Conservation (phyloP, 2,113 vertebrate genomes). For the Manacus vitellinus region DNA sequence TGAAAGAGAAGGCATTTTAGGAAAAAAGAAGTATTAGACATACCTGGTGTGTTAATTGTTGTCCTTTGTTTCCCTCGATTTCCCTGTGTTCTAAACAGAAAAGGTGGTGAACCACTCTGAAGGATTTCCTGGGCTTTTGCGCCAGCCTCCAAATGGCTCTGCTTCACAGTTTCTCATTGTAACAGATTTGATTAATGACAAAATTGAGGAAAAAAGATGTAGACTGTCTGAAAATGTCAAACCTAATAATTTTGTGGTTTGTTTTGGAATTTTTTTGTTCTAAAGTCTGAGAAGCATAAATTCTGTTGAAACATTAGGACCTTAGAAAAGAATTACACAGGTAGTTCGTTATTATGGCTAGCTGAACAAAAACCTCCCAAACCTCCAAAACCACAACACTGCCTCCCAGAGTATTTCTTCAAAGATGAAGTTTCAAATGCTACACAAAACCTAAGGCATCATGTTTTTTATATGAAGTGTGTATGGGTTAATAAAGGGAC, state of each 20-base stretch:
- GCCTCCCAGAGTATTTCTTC: not conserved
- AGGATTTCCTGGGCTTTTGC: not conserved
- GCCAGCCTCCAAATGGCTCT: not conserved
- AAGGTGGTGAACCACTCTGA: not conserved
- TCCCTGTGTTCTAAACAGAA: not conserved
- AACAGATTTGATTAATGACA: not conserved
- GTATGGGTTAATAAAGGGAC: not conserved
- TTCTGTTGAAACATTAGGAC: not conserved
- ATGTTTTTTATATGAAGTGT: not conserved
- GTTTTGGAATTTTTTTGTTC: accelerated
- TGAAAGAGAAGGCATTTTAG: not conserved
- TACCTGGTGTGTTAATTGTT: not conserved
- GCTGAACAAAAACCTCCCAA: not conserved
- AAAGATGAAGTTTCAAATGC: not conserved
- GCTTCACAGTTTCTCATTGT: not conserved
- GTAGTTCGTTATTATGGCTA: not conserved
- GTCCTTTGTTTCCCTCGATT: not conserved
- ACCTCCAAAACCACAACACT: not conserved
- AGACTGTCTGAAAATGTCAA: not conserved
- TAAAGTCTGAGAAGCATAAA: not conserved
- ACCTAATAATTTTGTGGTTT: not conserved
- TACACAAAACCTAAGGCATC: not conserved
- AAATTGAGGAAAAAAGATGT: not conserved
- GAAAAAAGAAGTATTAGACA: not conserved
- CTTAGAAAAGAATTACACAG: not conserved